phyloP scores from a whole-genome alignment of 2,113 vertebrate genomes.

The Anolis sagrei region DNA sequence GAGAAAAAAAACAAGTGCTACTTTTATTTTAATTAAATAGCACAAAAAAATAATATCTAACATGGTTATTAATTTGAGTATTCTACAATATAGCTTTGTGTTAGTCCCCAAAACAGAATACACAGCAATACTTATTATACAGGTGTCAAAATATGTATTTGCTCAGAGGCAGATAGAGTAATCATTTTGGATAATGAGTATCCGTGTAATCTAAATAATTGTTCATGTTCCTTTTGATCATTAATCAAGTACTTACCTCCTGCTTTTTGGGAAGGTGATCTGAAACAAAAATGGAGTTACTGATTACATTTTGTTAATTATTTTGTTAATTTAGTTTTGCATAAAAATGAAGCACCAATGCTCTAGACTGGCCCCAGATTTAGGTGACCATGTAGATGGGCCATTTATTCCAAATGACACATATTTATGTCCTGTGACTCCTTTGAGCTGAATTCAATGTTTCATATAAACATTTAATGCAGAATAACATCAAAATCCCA shows the following conservation, averaged over 20 bases:
- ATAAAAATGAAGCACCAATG: neutral
- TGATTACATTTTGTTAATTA: conserved; percentile 21
- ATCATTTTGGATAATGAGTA: neutral
- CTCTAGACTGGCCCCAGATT: too few relatives aligned
- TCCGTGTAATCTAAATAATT: neutral
- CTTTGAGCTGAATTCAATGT: neutral
- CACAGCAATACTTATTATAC: neutral
- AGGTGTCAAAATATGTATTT: neutral
- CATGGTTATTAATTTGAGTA: neutral
- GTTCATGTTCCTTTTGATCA: neutral
- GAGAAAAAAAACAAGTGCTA: neutral
- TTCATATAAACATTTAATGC: neutral
- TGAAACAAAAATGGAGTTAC: conserved; percentile 69
- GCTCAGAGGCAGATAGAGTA: neutral
- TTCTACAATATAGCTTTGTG: neutral
- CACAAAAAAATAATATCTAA: neutral
- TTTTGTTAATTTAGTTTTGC: neutral
- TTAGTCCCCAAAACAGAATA: neutral
- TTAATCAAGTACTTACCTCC: conserved; percentile 80
- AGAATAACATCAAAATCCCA: conserved; percentile 19
- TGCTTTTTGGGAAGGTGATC: conserved; percentile 84
- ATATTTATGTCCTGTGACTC: neutral
- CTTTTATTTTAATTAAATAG: neutral
- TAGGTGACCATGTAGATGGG: too few relatives aligned
- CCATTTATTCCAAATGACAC: neutral